These are phyloP conservation scores for Megathymus violae DNA, from an alignment of 1,140 invertebrate species.

Conservation along the genomic window DNA sequence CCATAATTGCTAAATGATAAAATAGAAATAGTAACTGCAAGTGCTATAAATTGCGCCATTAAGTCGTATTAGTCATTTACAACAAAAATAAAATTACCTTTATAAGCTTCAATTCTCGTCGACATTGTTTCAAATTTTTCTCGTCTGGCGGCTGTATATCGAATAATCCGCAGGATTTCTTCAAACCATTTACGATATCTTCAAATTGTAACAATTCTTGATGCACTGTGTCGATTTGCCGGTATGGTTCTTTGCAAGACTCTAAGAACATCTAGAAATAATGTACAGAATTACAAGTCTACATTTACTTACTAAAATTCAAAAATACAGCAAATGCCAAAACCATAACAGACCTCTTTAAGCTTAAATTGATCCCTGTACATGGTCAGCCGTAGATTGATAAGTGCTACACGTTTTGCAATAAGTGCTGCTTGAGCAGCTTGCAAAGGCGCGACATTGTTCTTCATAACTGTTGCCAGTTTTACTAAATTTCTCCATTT, in stretches of 20 bases:
- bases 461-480: conserved; percentile 91
- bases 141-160: conserved; percentile 94
- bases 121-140: conserved; percentile 89
- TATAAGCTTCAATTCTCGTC: conserved; percentile 90
- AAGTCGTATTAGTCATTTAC: no score
- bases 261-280: conserved; percentile 87
- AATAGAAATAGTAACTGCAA: no score
- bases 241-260: conserved; percentile 89
- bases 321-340: background rate
- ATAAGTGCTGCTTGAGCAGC: conserved; percentile 86
- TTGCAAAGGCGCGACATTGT: conserved; percentile 92
- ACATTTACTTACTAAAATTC: background rate
- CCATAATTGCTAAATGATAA: conserved; percentile 88
- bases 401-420: conserved; percentile 87
- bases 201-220: conserved; percentile 88
- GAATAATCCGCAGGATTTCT: conserved; percentile 92
- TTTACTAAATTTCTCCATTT: conserved; percentile 95
- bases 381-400: conserved; percentile 90
- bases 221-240: conserved; percentile 89
- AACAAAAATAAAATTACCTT: conserved; percentile 84
- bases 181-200: conserved; percentile 87
- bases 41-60: no score
- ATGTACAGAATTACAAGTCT: background rate
- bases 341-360: conserved; percentile 60
- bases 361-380: conserved; percentile 90